phyloP scores from a whole-genome alignment of 2,797 vertebrate genomes.

The Synaphobranchus kaupii region DNA sequence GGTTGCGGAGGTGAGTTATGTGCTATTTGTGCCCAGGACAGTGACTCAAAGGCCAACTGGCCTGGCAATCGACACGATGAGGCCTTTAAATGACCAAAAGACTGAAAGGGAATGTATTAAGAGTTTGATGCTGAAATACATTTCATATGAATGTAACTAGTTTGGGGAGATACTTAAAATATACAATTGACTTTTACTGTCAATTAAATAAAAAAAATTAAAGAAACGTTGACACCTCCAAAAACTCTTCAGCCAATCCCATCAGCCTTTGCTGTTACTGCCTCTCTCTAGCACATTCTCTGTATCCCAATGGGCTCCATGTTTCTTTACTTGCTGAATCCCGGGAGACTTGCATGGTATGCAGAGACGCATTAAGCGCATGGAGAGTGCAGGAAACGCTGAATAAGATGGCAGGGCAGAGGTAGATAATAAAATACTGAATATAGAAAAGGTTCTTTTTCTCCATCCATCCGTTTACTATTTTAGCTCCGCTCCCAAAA shows the following conservation, averaged over 20 bases:
- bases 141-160: conserved; percentile 1
- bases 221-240: not conserved
- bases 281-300: not conserved
- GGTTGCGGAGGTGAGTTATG: not conserved
- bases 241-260: not conserved
- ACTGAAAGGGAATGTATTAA: not conserved
- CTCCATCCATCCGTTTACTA: not conserved
- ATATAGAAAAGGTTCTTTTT: not conserved
- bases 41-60: not conserved
- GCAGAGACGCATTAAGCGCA: not conserved
- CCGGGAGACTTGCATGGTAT: conserved; percentile 7
- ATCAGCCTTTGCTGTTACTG: not conserved
- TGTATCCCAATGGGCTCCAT: not conserved
- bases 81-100: not conserved
- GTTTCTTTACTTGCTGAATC: not conserved
- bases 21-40: not conserved
- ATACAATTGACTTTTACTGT: not conserved
- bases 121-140: conserved; percentile 7
- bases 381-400: not conserved
- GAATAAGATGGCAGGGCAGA: not conserved
- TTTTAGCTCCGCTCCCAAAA: not conserved
- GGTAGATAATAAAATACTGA: not conserved
- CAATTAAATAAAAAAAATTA: too few relatives aligned
- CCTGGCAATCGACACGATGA: not conserved
- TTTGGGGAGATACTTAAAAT: not conserved